A percentile compares a stretch with the other conserved stretches of the same genome.
phyloP scores from a whole-genome alignment of 2,113 vertebrate genomes.

The Heterocephalus glaber region DNA sequence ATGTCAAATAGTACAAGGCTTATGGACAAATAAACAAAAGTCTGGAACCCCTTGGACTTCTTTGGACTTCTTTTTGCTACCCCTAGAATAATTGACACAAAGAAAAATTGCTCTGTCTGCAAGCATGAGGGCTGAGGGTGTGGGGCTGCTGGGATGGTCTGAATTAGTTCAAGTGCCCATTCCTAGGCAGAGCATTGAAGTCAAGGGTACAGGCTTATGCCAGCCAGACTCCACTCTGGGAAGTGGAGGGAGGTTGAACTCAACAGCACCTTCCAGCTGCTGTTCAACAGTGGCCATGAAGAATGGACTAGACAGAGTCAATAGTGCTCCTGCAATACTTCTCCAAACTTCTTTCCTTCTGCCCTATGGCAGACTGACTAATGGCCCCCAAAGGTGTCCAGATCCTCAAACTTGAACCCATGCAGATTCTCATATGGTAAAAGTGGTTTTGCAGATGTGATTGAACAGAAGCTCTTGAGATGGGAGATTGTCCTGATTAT shows the following conservation, averaged over 20 bases:
- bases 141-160: neutral
- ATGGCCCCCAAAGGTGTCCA: neutral
- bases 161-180: neutral
- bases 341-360: accelerated
- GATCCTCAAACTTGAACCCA: neutral
- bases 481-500: neutral
- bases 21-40: neutral
- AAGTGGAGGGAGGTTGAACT: neutral
- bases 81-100: too few species aligned
- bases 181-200: neutral
- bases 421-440: neutral
- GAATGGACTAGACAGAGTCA: neutral
- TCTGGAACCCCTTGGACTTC: too few species aligned
- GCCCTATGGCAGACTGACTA: accelerated
- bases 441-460: neutral
- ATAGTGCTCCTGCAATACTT: neutral
- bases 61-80: neutral
- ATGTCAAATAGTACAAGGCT: neutral
- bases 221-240: too few species aligned
- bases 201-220: accelerated
- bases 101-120: neutral
- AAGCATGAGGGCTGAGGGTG: too few species aligned
- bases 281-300: accelerated
- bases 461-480: neutral
- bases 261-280: too few species aligned